phyloP scores from a whole-genome alignment of 2,888 invertebrate genomes.

The Muscina levida region DNA sequence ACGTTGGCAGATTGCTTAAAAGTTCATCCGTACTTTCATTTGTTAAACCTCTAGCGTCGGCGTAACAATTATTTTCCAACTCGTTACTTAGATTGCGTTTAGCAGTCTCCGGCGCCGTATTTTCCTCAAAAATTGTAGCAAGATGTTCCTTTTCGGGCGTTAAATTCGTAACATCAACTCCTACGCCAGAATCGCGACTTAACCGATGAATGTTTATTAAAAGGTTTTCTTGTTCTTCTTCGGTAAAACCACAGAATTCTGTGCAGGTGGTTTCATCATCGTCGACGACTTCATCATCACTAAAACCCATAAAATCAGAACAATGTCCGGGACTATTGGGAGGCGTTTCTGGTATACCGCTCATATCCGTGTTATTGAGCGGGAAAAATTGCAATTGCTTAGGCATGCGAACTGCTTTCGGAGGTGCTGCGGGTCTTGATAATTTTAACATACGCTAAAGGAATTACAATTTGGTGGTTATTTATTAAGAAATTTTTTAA shows the following conservation, averaged over 20 bases:
- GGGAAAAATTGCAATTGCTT: constrained; percentile 56
- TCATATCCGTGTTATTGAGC: constrained; percentile 61
- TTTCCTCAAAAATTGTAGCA: constrained; percentile 40
- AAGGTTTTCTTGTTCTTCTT: constrained; percentile 56
- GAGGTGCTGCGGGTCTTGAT: constrained; percentile 20
- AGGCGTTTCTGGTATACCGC: constrained; percentile 63
- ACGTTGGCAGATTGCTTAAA: constrained; percentile 30
- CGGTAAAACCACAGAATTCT: constrained; percentile 67
- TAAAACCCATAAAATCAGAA: constrained; percentile 70
- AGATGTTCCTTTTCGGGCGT: constrained; percentile 48
- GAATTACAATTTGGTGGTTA: no score
- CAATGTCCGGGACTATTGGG: constrained; percentile 59
- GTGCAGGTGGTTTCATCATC: constrained; percentile 49
- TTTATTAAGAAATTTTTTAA: no score
- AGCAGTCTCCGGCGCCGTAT: not conserved
- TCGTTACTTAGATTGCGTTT: not conserved
- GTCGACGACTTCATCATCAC: constrained; percentile 54
- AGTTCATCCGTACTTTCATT: constrained; percentile 34
- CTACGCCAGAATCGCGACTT: constrained; percentile 73
- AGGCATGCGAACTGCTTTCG: constrained; percentile 10
- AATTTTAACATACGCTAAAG: constrained; percentile 65
- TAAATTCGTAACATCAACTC: constrained; percentile 57
- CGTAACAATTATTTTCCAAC: no score
- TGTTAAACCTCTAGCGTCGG: constrained; percentile 1
- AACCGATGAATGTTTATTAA: constrained; percentile 55